A percentile compares a stretch with the other conserved stretches of the same genome.
Conservation (phyloP, 2,797 vertebrate genomes). For the Synaphobranchus kaupii region DNA sequence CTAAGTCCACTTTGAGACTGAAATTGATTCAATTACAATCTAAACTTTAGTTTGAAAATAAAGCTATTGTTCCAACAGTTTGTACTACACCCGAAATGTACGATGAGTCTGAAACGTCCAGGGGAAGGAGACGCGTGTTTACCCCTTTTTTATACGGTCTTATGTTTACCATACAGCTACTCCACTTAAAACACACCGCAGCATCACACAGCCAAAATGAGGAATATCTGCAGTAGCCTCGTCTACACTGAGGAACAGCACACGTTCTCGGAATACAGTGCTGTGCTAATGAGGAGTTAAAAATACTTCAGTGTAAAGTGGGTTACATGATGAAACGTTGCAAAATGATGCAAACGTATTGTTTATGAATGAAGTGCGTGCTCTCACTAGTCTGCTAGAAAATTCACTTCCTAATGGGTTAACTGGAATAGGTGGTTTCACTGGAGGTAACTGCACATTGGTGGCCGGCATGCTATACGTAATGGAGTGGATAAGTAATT, state of each 20-base stretch:
- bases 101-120: not conserved
- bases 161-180: too few species aligned
- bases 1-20: not conserved
- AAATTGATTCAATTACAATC: not conserved
- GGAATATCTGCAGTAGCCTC: not conserved
- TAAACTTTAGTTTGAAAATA: not conserved
- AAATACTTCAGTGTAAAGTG: not conserved
- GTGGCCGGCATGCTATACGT: not conserved
- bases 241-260: not conserved
- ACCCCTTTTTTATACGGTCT: not conserved
- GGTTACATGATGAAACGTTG: not conserved
- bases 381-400: not conserved
- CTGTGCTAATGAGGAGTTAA: not conserved
- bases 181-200: not conserved
- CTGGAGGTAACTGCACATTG: not conserved
- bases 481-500: not conserved
- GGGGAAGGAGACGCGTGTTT: not conserved
- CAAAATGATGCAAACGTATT: not conserved
- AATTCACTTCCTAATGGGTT: not conserved
- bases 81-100: not conserved
- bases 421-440: not conserved
- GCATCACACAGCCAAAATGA: not conserved
- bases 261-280: not conserved
- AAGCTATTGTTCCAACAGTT: not conserved
- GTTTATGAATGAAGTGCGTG: not conserved